Evolutionary conservation across 1,140 invertebrate species (phyloP).

Genomic region (Zaprionus lachaisei): DNA sequence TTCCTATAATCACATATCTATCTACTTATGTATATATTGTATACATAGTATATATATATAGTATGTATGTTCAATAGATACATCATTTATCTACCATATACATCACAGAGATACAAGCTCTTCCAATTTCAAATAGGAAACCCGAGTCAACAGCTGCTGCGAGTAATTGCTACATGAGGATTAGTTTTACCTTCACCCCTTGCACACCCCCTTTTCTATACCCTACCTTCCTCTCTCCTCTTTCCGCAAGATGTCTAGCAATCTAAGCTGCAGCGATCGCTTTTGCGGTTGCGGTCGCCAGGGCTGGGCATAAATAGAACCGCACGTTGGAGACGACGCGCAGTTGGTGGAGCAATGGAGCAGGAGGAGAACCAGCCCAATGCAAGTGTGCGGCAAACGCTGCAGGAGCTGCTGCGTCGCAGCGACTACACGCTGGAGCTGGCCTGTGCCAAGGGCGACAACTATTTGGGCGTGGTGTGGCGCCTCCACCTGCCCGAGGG

Average conservation of each 20-base stretch:
- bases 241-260: not conserved
- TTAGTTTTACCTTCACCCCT: not conserved
- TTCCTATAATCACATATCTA: no score
- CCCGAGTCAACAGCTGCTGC: not conserved
- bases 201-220: no score
- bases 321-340: not conserved
- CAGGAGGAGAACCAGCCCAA: slow-evolving; percentile 29
- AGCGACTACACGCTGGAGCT: slow-evolving; percentile 42
- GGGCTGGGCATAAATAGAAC: slow-evolving; percentile 4
- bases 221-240: not conserved
- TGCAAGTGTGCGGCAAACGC: slow-evolving; percentile 17
- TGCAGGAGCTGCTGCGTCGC: slow-evolving; percentile 4
- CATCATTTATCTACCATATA: no score
- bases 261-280: not conserved
- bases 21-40: no score
- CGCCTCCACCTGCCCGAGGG: slow-evolving; percentile 48
- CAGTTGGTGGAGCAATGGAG: not conserved
- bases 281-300: not conserved
- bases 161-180: not conserved
- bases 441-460: slow-evolving; percentile 80
- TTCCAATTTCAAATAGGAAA: not conserved
- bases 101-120: not conserved
- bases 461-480: slow-evolving; percentile 82
- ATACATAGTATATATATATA: no score
- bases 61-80: no score